Conservation (phyloP, 2,797 vertebrate genomes). For the Rhodeus uyekii region DNA sequence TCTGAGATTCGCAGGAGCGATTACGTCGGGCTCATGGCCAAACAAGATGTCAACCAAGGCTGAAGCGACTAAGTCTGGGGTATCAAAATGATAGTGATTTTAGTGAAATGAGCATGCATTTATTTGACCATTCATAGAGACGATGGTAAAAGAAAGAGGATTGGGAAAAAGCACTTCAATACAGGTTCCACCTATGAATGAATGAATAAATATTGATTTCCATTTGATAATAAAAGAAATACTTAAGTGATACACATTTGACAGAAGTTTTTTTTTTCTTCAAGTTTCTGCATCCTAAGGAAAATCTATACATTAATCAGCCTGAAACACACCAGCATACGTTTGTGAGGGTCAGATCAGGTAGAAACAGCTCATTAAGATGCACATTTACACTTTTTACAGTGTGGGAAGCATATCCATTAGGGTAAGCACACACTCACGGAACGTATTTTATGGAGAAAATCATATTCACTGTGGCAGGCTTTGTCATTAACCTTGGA, state of each 20-base stretch:
- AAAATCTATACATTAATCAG: not conserved
- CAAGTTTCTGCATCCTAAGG: not conserved
- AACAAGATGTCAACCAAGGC: conserved; percentile 3
- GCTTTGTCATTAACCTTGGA: conserved; percentile 35
- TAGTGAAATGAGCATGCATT: not conserved
- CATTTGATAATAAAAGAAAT: not conserved
- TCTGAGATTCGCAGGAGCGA: conserved; percentile 1
- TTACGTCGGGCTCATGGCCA: conserved; percentile 5
- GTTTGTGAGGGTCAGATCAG: not conserved
- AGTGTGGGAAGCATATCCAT: conserved; percentile 20
- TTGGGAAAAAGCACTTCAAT: not conserved
- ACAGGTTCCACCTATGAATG: not conserved
- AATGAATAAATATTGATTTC: not conserved
- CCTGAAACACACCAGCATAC: not conserved
- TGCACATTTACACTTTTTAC: conserved; percentile 12
- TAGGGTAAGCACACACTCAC: not conserved
- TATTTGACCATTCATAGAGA: not conserved
- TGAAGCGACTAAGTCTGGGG: not conserved
- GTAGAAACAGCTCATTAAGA: not conserved
- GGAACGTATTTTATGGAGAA: not conserved
- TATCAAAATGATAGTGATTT: conserved; percentile 14
- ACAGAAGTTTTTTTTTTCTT: not conserved
- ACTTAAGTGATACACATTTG: too few relatives aligned
- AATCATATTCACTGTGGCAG: conserved; percentile 10
- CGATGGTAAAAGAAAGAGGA: not conserved